These are phyloP conservation scores for Aphodius sticticus DNA, from an alignment of 2,888 invertebrate species.

Conservation along the genomic window DNA sequence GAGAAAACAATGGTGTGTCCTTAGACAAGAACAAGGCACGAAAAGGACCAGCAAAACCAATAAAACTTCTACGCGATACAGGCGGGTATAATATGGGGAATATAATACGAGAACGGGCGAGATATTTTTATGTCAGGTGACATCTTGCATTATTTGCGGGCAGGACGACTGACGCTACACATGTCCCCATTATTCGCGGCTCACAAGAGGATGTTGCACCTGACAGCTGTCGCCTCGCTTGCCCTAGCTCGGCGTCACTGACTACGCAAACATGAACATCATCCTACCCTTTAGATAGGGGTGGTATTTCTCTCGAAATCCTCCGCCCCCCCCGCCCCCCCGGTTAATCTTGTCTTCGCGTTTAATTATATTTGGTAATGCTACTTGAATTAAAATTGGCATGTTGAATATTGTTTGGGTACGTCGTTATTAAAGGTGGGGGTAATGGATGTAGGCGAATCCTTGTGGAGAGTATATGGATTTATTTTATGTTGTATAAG, in stretches of 20 bases:
- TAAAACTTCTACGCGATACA: not conserved
- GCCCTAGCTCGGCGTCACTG: slow-evolving; percentile 55
- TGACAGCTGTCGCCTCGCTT: slow-evolving; percentile 61
- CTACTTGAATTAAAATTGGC: not conserved
- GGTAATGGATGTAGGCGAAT: not conserved
- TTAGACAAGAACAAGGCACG: no score
- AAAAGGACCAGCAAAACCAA: not conserved
- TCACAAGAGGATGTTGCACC: slow-evolving; percentile 54
- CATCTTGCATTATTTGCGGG: slow-evolving; percentile 58
- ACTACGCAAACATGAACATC: not conserved
- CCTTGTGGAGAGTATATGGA: not conserved
- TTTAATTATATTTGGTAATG: not conserved
- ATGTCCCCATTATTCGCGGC: slow-evolving; percentile 61
- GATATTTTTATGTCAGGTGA: slow-evolving; percentile 59
- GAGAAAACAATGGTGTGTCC: no score
- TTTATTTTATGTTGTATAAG: not conserved
- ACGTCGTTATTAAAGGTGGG: not conserved
- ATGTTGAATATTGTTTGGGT: not conserved
- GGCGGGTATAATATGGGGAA: not conserved
- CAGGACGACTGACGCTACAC: slow-evolving; percentile 54
- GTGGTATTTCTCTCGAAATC: not conserved
- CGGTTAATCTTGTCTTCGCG: not conserved
- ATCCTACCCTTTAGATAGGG: not conserved
- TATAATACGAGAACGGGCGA: not conserved
- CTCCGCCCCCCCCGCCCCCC: not conserved